Base-by-base conservation (phyloP, 2,888 invertebrate genomes). In the Hofmannophila pseudospretella region DNA sequence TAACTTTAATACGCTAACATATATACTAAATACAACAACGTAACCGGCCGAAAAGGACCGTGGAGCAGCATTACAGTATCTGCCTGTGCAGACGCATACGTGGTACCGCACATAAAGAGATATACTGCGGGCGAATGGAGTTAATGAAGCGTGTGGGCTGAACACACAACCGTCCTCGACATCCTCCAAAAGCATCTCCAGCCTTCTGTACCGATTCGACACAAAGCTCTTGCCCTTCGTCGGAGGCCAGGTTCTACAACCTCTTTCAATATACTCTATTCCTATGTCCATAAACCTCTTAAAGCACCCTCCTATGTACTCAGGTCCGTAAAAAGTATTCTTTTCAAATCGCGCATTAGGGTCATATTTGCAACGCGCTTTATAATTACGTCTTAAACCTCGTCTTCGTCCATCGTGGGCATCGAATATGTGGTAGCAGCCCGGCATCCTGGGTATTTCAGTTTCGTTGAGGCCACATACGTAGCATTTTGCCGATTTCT, bases 281-380 rank as follows among this genome's bases (percentile, higher is more conserved):
- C 62, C 65, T 1, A 71, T 4, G 31, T 75, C 75, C 2, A 67
- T 12, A 42, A 39, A 67, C 25, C 74, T 53, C 23, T 49, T 56
- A 16, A 62, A 59, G 28, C 70, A 70, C 8, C 65, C 66, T 7
- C 39, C 51, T 5, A 42, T 34, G 10, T 40, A 44, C 0, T 33
- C 19, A 1, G 29, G 20, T 5, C 16, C 16, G 16, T 4, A 16
- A 16, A 16, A 16, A 4, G 16, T 16, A 4, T 16, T 16, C 3
- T 16, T 16, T 16, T 16, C 16, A 5, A 16, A 16, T 3, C 16
- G 16, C 3, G 16, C 3, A 5, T 16, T 5, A 16, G 16, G 3
- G 16, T 13, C 1, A 1, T 38, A 39, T 1, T 5, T 5, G 32
- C 58, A 58, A 14, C 28, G 36, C 1, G 3, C 43, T 14, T 32